phyloP scores from a whole-genome alignment of 2,113 vertebrate species.

The Pachyramphus minor region DNA sequence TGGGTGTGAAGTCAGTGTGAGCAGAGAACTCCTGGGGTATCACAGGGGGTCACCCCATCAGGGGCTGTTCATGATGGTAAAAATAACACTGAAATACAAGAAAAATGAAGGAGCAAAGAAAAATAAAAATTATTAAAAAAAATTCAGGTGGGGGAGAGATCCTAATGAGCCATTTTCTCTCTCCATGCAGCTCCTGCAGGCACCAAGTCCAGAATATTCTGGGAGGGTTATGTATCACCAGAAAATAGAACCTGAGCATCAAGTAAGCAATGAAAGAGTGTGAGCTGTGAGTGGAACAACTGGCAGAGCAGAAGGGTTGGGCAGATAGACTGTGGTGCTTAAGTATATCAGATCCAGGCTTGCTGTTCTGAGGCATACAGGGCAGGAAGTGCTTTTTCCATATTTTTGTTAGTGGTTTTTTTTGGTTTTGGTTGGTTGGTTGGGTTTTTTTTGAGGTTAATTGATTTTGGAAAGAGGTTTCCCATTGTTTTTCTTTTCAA shows the following conservation, averaged over 20 bases:
- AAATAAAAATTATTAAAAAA: not conserved
- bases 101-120: not conserved
- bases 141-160: accelerated
- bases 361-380: not conserved
- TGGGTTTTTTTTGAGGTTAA: not conserved
- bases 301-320: not conserved
- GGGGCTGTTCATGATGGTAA: not conserved
- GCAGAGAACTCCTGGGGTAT: not conserved
- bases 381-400: not conserved
- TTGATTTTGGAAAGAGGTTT: not conserved
- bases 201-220: not conserved
- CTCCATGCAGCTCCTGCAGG: not conserved
- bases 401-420: not conserved
- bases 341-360: not conserved
- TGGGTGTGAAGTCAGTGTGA: not conserved
- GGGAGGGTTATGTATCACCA: not conserved
- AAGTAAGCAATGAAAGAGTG: not conserved
- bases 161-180: not conserved
- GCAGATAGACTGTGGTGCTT: not conserved
- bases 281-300: not conserved
- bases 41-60: not conserved
- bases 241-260: not conserved
- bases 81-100: not conserved
- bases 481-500: not conserved
- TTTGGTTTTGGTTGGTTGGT: not conserved